Base-by-base conservation (phyloP, 2,113 vertebrate genomes). In the Bubo blakistoni region DNA sequence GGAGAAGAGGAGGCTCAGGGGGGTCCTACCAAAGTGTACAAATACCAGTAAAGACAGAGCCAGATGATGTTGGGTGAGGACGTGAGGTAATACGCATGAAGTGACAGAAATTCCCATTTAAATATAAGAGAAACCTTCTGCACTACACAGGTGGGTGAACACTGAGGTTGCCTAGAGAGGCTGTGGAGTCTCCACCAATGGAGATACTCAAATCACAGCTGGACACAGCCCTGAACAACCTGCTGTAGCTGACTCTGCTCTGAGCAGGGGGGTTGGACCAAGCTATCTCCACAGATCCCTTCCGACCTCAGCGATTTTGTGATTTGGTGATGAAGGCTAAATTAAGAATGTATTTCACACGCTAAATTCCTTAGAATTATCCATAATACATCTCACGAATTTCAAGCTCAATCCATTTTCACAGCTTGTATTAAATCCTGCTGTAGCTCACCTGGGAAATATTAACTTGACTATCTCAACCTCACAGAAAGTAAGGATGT, bases 341-440 rank as follows among this genome's bases (percentile, higher is more conserved):
- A 63, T 81, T 51, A 85, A 63, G 70, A 71, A 71, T 40, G 90
- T 90, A 65, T 91, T 79, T 57, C 91, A 94, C 78, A 52, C 55
- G 38, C 81, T 12, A 49, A 79, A 79, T 19, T 61, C 49, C 82
- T 67, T 19, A 30, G 13, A 65, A 42, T 84, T 81, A 78, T 69
- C 76, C 76, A n/a, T 16, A 71, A 86, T 5, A 14, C 18, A 73
- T 67, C 80, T 76, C 65, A 1, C 18, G 44, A 65, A 65, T 57
- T 81, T 76, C 58, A 47, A 84, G 77, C 57, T 84, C 62, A 85
- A 86, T 66, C 77, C 73, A 20, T 76, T 95, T 92, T 85, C 91
- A 83, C 86, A 91, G 91, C 22, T 63, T 27, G 5, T 12, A 80
- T 70, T 65, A 95, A 96, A 92, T 42, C 70, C 77, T 51, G 19